Evolutionary conservation across 53 echinoderm and acorn worm species (phyloP).

Genomic region (Astropecten irregularis): DNA sequence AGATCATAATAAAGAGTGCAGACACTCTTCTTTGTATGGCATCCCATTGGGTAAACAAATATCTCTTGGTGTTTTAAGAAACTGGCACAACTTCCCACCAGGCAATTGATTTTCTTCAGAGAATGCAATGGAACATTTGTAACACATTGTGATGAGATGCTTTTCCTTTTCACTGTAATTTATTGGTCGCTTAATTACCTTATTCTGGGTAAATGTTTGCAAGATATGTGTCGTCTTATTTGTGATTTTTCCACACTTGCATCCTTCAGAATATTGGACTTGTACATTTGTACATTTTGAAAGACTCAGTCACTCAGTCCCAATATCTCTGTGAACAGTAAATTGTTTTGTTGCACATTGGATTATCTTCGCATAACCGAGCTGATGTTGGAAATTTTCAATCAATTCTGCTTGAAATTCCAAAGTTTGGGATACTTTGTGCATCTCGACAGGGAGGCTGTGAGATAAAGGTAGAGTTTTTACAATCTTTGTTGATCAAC

Average conservation of each 20-base stretch:
- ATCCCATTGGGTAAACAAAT: slow-evolving; percentile 27
- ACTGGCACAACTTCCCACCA: slow-evolving; percentile 26
- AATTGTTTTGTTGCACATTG: slow-evolving; percentile 44
- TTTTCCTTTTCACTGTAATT: slow-evolving; percentile 69
- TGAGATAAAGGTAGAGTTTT: slow-evolving; percentile 28
- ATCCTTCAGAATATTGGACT: slow-evolving; percentile 49
- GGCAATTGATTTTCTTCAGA: slow-evolving; percentile 36
- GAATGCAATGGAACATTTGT: slow-evolving; percentile 54
- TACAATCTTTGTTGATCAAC: slow-evolving; percentile 73
- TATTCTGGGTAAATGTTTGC: slow-evolving; percentile 68
- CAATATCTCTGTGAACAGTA: slow-evolving; percentile 49
- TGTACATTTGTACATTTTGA: too few species aligned
- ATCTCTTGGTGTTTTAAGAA: slow-evolving; percentile 21
- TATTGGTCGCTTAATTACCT: slow-evolving; percentile 38
- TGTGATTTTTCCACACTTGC: slow-evolving; percentile 39
- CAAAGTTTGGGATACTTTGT: slow-evolving; percentile 40
- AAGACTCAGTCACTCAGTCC: slow-evolving; percentile 30
- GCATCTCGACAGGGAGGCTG: slow-evolving; percentile 53
- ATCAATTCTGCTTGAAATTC: slow-evolving; percentile 45
- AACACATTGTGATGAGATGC: too few species aligned
- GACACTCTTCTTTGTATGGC: slow-evolving; percentile 42
- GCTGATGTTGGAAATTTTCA: slow-evolving; percentile 41
- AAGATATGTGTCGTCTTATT: slow-evolving; percentile 47
- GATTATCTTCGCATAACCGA: neutral
- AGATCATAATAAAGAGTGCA: slow-evolving; percentile 20